Base-by-base conservation (phyloP, 2,797 vertebrate genomes). In the Cyclura pinguis region DNA sequence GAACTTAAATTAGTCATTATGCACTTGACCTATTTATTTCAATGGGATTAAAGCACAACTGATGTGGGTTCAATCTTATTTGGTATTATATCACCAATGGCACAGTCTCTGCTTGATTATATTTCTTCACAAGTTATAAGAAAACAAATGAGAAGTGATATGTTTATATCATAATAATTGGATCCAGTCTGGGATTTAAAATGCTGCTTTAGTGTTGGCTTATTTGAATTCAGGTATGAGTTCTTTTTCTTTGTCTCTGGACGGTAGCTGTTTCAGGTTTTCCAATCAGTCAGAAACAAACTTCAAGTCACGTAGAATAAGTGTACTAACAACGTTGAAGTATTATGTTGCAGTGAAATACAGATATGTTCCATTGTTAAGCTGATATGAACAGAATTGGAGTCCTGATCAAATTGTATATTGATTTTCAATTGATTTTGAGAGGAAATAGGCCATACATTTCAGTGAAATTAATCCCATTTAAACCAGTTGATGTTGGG, bases 151-250 rank as follows among this genome's bases (percentile, higher is more conserved):
- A 59, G 38, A 13, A n/a, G 91, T 80, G 69, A 73, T n/a, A 7
- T 72, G 84, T 47, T 57, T 59, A 88, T 80, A 0, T 38, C 47
- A 1, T 0, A 62, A 73, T 22, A 12, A 74, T 91, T 81, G 86
- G n/a, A 72, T 85, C 90, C 42, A 85, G 29, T 13, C 92, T 91
- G 84, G 78, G 67, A 83, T 87, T 86, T 86, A 85, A 94, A 95
- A 91, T 22, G 0, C 20, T 0, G 85, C 20, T 47, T 81, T 42
- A 67, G 86, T 91, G 84, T 72, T 3, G 35, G 16, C n/a, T 38
- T 80, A 1, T 85, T 42, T 64, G 84, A 20, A 74, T 87, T 64
- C 87, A 88, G 16, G 24, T 1, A 86, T 93, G 78, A 80, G 35
- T 86, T 92, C 73, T 87, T 88, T 77, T 81, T 6, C 57, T 20